Base-by-base conservation (phyloP, 2,797 vertebrate genomes). In the Columba guinea region DNA sequence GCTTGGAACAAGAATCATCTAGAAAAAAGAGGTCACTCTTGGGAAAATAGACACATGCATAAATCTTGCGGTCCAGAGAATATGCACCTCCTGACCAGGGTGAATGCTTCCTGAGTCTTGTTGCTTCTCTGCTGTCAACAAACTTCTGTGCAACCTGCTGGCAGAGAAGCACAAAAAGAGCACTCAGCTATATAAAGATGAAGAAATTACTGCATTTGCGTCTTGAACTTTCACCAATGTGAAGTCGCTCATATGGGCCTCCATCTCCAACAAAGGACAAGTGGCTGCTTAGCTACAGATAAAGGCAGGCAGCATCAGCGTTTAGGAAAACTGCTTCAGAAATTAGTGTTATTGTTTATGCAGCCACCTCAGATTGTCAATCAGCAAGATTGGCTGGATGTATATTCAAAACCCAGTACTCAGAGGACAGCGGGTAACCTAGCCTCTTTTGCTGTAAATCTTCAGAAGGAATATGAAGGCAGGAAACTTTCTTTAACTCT, bases 371-470 rank as follows among this genome's bases (percentile, higher is more conserved):
- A 64, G 87, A 83, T 3, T 26, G 28, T 19, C 89, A 77, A 9
- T 83, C 93, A 67, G 60, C 64, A 94, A 74, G 73, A 68, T 1
- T 60, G 64, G 84, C 84, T 86, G 39, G 35, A 70, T 70, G 78
- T 84, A 94, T 90, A 86, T 92, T 94, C 75, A 83, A 93, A 93
- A 34, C 32, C 75, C 41, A 84, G 32, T 51, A 88, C 79, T 53
- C 32, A 0, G 64, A 90, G 80, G 83, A 88, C 55, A 70, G 28
- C 39, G 70, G 26, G 49, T 67, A 92, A 84, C 27, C 34, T 89
- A 87, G 64, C 68, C 34, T 73, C 83, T 64, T 70, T 12, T 77
- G 32, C 82, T 84, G 11, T 52, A 79, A 68, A 52, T 70, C 82
- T 86, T 60, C 59, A 81, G 52, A 65, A 84, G 41, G 59, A 74